Evolutionary conservation across 2,797 vertebrate genomes (phyloP).

Genomic region (Cynopterus sphinx): DNA sequence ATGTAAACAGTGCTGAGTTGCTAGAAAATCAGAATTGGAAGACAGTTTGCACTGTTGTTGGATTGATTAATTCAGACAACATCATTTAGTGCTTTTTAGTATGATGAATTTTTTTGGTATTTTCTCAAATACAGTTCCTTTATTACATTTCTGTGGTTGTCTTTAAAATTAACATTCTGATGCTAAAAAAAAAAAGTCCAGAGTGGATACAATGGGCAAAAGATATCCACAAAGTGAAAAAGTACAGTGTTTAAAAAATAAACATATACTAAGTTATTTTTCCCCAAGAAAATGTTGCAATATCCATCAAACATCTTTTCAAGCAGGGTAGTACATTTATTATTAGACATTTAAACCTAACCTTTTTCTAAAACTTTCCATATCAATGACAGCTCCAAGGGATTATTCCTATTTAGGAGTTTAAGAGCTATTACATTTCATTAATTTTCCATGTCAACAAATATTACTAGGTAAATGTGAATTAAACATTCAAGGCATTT

Average conservation of each 20-base stretch:
- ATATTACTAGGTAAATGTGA: conserved; percentile 58
- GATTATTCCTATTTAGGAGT: conserved; percentile 67
- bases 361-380: conserved; percentile 48
- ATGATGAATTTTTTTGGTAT: neutral
- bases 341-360: neutral
- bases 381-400: conserved; percentile 59
- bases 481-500: conserved; percentile 44
- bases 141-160: neutral
- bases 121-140: neutral
- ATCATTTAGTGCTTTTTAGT: neutral
- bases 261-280: neutral
- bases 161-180: conserved; percentile 28
- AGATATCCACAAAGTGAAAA: neutral
- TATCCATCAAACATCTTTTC: neutral
- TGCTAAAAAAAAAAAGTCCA: neutral
- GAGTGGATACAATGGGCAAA: neutral
- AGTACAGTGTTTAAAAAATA: neutral
- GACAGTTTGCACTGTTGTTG: neutral
- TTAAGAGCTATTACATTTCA: conserved; percentile 74
- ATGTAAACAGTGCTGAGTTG: neutral
- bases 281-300: neutral
- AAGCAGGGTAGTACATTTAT: neutral
- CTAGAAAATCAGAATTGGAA: conserved; percentile 1
- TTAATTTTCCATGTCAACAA: conserved; percentile 78
- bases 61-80: neutral